Percentiles rank a stretch among this genome's conserved stretches.
Evolutionary conservation across 2,888 invertebrate genomes (phyloP).

Genomic region (Caenorhabditis becei): DNA sequence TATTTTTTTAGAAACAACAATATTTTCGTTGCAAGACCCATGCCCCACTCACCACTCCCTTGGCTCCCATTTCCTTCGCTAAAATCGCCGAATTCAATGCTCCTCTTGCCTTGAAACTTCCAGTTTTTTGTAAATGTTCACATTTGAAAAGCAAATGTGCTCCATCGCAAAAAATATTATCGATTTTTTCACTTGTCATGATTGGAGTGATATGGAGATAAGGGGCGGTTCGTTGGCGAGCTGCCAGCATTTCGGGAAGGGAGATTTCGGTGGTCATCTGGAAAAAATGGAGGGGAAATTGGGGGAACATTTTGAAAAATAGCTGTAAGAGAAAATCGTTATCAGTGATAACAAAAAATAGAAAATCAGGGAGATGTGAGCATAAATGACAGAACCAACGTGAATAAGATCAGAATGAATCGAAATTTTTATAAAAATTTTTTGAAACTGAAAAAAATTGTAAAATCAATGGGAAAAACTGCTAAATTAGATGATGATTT

Average conservation of each 20-base stretch:
- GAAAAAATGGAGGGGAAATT: neutral
- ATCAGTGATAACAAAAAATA: too few species aligned
- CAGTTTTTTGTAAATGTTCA: conserved; percentile 82
- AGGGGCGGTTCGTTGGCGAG: conserved; percentile 43
- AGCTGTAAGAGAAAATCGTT: too few species aligned
- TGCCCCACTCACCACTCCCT: conserved; percentile 67
- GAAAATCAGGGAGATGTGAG: too few species aligned
- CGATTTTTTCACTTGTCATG: conserved; percentile 55
- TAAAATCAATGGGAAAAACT: too few species aligned
- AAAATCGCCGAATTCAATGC: conserved; percentile 79
- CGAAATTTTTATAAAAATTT: too few species aligned
- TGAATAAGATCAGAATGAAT: too few species aligned
- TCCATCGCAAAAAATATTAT: conserved; percentile 54
- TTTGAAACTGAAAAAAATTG: too few species aligned
- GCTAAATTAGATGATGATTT: too few species aligned
- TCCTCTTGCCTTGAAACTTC: conserved; percentile 82
- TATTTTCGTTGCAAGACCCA: too few species aligned
- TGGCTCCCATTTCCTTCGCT: conserved; percentile 54
- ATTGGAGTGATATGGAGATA: conserved; percentile 66
- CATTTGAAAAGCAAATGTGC: conserved; percentile 77
- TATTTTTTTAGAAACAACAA: too few species aligned
- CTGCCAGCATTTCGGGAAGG: conserved; percentile 49
- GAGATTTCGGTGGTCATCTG: conserved; percentile 36
- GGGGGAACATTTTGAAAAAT: neutral
- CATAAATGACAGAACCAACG: too few species aligned